Evolutionary conservation across 2,113 vertebrate species (phyloP), one percentile per base, ranked within the genome.

Genomic region (Dendropsophus ebraccatus): DNA sequence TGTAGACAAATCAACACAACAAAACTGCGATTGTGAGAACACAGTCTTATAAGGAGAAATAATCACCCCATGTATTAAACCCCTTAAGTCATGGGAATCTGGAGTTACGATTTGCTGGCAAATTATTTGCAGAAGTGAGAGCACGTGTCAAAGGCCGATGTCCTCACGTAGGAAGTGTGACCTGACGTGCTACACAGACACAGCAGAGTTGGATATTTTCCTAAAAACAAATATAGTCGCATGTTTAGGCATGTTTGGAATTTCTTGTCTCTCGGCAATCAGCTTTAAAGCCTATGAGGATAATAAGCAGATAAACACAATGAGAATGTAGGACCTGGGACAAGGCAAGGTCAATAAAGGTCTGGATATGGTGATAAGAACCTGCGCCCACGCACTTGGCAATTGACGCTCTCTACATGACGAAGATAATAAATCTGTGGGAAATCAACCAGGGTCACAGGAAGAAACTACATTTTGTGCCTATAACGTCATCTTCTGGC

Each of bases 211-310:
- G 54, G 28, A 50, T 49, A 16, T 56, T 35, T 10, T 30, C 47
- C 16, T 70, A 1, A 41, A 41, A 25, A 65, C 35, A 70, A 52
- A 69, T n/a, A 35, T 50, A 67, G 41, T 49, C 37, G 49, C 84
- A 79, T 37, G 84, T 69, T 41, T 8, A 32, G 84, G 25, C 84
- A 58, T 60, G 84, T 30, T 73, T 41, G 35, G 25, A 80, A 86
- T 86, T 69, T 54, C 28, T 84, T 19, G 41, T 84, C 28, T 28
- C 56, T 49, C 58, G 21, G 32, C 78, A 81, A 65, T 62, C 16
- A 62, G 54, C 23, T 17, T 45, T 62, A 60, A 75, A n/a, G 35
- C 52, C 25, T 75, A 25, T 25, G 9, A 32, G 13, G 62, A 60
- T 41, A 65, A 76, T 54, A 45, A 65, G 62, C 54, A 84, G 28